Base-by-base conservation (phyloP, 2,888 invertebrate genomes). In the Caenorhabditis sp. region DNA sequence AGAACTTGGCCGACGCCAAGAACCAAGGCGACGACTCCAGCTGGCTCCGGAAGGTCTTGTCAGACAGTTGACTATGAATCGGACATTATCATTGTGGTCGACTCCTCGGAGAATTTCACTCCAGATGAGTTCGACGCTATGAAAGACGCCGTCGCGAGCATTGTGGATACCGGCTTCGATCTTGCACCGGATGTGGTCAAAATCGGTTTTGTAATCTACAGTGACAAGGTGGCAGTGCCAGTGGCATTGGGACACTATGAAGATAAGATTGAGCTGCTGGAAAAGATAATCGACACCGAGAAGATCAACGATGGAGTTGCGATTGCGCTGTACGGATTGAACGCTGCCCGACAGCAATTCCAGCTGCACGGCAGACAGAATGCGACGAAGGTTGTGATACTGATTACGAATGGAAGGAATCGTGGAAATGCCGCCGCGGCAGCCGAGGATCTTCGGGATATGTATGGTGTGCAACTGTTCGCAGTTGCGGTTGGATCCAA, bases 161-260 rank as follows among this genome's bases (percentile, higher is more conserved):
- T 91, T 0, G 87, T 91, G 18, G 91, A 91, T 60, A 89, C 89
- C 50, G 88, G 89, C 13, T 90, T 90, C 78, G 90, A 91, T 68
- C 78, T 91, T 11, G 83, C 91, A 2, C 91, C 90, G 1, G 91
- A 91, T 80, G 86, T 91, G 18, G 88, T 86, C 8, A 86, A 89
- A 24, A 83, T 90, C n/a, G 90, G 90, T 28, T 88, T 90, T 65
- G 84, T 90, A 35, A 87, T 89, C 35, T 90, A 89, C 76, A 91
- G 90, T 68, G 90, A 90, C 67, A 88, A 90, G 50, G 90, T 90
- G 3, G 88, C 89, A 18, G 90, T 90, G 9, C 90, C 90, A 20
- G 88, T 90, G 2, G 90, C 90, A 1, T 82, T 90, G n/a, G 90
- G 90, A 8, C 88, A 91, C 55, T 90, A 90, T 67, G 90, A 90